Percentiles rank a stretch among this genome's conserved stretches.
phyloP scores from a whole-genome alignment of 1,140 invertebrate species.

The Caerostris darwini region DNA sequence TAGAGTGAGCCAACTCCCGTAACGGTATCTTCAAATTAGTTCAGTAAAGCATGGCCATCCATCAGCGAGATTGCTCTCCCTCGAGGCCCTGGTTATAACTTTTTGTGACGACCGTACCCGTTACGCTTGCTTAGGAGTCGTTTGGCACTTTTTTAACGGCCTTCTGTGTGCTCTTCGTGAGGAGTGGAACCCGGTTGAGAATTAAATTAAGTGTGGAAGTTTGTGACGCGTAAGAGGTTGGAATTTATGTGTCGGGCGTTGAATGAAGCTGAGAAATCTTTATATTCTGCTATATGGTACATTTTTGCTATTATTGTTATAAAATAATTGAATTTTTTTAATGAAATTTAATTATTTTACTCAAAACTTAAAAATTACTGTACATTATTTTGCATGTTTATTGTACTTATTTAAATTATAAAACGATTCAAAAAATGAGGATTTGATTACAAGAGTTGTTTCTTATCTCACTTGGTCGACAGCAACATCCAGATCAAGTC shows the following conservation, averaged over 20 bases:
- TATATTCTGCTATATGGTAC: too few relatives aligned
- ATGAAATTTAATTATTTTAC: too few relatives aligned
- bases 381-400: too few relatives aligned
- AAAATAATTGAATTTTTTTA: too few relatives aligned
- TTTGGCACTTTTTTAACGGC: neutral
- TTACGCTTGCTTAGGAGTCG: neutral
- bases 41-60: neutral
- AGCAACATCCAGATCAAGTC: too few relatives aligned
- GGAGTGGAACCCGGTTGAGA: neutral
- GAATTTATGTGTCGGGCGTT: neutral
- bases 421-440: too few relatives aligned
- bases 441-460: too few relatives aligned
- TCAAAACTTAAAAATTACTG: too few relatives aligned
- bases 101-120: neutral
- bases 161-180: neutral
- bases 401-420: too few relatives aligned
- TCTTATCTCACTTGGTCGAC: too few relatives aligned
- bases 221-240: neutral
- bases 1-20: neutral
- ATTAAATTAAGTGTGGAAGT: neutral
- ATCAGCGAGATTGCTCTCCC: neutral
- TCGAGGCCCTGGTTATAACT: neutral
- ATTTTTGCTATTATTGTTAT: too few relatives aligned
- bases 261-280: neutral
- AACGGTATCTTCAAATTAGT: slow-evolving; percentile 23